Percentiles rank a stretch among this genome's conserved stretches.
Evolutionary conservation across 2,113 vertebrate genomes (phyloP).

Genomic region (Crocuta crocuta): DNA sequence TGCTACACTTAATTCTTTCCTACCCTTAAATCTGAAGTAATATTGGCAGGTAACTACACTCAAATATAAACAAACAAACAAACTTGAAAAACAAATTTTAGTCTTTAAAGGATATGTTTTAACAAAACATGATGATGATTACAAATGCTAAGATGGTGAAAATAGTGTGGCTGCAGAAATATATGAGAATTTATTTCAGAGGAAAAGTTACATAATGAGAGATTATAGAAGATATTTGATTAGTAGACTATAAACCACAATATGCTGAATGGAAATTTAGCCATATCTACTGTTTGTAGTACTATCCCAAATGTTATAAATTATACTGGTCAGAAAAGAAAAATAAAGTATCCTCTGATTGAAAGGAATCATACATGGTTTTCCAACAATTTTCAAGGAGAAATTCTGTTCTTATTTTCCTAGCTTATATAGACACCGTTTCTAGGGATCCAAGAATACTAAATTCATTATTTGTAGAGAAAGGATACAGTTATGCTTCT

Average conservation of each 20-base stretch:
- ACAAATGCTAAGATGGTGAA: conserved; percentile 54
- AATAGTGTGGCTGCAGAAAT: conserved; percentile 26
- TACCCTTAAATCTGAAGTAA: neutral
- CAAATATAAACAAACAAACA: neutral
- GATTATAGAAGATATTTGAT: conserved; percentile 11
- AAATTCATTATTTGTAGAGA: neutral
- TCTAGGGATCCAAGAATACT: neutral
- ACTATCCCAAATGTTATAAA: neutral
- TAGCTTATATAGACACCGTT: neutral
- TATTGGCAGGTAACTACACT: neutral
- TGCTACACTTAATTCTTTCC: neutral
- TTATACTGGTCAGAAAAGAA: neutral
- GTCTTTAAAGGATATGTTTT: conserved; percentile 56
- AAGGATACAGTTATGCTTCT: neutral
- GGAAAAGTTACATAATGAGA: neutral
- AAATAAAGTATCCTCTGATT: conserved; percentile 41
- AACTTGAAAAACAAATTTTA: neutral
- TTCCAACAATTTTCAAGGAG: neutral
- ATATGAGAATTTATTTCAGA: conserved; percentile 31
- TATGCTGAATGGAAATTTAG: neutral
- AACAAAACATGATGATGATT: conserved; percentile 57
- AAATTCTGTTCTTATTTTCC: conserved; percentile 30
- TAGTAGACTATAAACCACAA: neutral
- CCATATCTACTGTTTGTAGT: neutral
- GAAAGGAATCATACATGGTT: neutral